Evolutionary conservation across 2,797 vertebrate genomes (phyloP), one percentile per base, ranked within the genome.

Genomic region (Enteromius fasciolatus): DNA sequence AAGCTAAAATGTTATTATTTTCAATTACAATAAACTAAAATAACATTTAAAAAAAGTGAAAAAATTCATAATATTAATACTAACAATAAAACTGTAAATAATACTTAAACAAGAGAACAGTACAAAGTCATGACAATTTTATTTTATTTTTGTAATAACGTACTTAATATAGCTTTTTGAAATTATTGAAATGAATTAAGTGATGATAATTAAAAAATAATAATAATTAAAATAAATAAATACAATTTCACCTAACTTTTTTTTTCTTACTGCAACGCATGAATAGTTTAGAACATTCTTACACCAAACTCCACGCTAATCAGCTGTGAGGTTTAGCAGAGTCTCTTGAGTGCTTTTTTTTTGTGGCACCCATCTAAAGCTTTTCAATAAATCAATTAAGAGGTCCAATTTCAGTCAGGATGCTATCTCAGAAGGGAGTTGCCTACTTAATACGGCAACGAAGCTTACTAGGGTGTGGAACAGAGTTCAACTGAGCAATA

Each of bases 381-480:
- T 69, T 48, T 70, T 41, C 4, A 70, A 20, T n/a, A 80, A 11
- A 15, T 79, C 46, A 69, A 18, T 46, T 61, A 31, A 11, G 18
- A 52, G 63, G 44, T 54, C 12, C 0, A 2, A 70, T 72, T 72
- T 48, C 15, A 10, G 25, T 48, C 61, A 61, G 25, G 25, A 48
- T 59, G 54, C 73, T 46, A 17, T 25, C 39, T 44, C 41, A 18
- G 7, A 63, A 48, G 36, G 54, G 25, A 76, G 39, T 25, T 46
- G 23, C 8, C 15, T 44, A 25, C 41, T 14, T 63, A 63, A 69
- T 4, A 44, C 3, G 3, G 12, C 17, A 6, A 20, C 20, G 6
- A 79, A 18, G 31, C 41, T 44, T 36, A 82, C 15, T 17, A 68
- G 73, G 48, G 36, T 82, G 68, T 82, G 73, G 25, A 68, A 67